Base-by-base conservation (phyloP, 2,888 invertebrate species). In the Sphaerophoria rueppellii region DNA sequence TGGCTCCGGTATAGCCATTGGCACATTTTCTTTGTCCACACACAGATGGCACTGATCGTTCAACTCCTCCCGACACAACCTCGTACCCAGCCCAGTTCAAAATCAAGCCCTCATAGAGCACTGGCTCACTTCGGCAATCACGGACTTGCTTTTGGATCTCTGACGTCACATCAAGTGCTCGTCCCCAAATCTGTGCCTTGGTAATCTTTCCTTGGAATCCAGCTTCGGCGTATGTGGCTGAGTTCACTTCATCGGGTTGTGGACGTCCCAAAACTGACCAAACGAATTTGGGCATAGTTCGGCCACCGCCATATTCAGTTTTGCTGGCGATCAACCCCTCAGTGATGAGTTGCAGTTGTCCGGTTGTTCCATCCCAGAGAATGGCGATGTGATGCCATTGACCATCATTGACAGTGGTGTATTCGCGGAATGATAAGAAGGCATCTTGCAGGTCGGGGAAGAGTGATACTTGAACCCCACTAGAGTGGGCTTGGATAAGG, bases 131-230 rank as follows among this genome's bases (percentile, higher is more conserved):
- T 88, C 97, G 95, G 89, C 98, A 98, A 89, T 97, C 98, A 35
- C 98, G 94, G 0, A 98, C 98, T 94, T 98, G 98, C 90, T 97
- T 97, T 88, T 98, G 98, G 86, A 98, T 95, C 91, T 98, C 98
- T 81, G 96, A 96, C 4, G 97, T 97, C 16, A 98, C 96, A 90
- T 98, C 98, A 0, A 98, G 93, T 50, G 97, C 96, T 58, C 97
- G 94, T 88, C 96, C 96, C 98, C 98, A 99, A 77, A 98, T 95
- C 93, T 98, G 98, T 43, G 98, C 96, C 91, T 98, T 97, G 7
- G 98, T 98, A 52, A 99, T 93, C 88, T 97, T 97, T 37, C 99
- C 99, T 93, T 97, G 97, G 95, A 98, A 98, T n/a, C 98, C 98
- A 57, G 95, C 93, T 91, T 97, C 97, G 0, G 96, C 95, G 89